These are phyloP conservation scores for Pterobdella sp. DNA, from an alignment of 2,888 invertebrate species.

Conservation along the genomic window DNA sequence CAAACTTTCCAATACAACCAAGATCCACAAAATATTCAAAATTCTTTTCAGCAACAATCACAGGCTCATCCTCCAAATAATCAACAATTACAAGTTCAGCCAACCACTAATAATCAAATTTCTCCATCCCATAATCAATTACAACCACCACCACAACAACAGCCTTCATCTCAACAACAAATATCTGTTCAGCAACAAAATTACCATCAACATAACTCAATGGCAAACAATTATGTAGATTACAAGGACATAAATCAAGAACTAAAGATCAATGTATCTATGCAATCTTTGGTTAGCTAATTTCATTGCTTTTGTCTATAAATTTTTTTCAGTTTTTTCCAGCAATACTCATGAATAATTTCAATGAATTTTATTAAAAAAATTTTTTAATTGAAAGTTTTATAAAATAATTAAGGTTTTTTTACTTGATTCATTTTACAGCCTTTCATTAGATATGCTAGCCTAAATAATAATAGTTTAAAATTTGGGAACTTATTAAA, in stretches of 20 bases:
- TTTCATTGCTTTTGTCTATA: no score
- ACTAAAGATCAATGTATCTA: not conserved
- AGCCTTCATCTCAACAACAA: constrained; percentile 10
- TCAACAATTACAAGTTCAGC: constrained; percentile 16
- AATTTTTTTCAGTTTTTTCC: no score
- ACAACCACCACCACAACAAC: not conserved
- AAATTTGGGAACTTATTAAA: no score
- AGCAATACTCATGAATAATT: no score
- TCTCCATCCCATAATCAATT: not conserved
- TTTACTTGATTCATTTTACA: no score
- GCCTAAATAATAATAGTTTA: no score
- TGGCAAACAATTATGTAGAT: constrained; percentile 23
- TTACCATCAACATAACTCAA: not conserved
- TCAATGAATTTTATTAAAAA: no score
- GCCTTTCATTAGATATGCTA: no score
- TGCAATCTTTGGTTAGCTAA: no score
- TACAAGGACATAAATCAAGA: constrained; percentile 16
- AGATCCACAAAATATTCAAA: constrained; percentile 14
- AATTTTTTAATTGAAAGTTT: no score
- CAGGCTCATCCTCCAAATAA: constrained; percentile 23
- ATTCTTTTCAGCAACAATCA: not conserved
- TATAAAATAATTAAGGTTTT: no score
- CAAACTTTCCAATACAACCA: not conserved
- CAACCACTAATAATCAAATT: not conserved
- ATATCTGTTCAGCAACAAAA: not conserved